Percentiles rank a stretch among this genome's conserved stretches.
Evolutionary conservation across 2,113 vertebrate species (phyloP).

Genomic region (Chionomys nivalis): DNA sequence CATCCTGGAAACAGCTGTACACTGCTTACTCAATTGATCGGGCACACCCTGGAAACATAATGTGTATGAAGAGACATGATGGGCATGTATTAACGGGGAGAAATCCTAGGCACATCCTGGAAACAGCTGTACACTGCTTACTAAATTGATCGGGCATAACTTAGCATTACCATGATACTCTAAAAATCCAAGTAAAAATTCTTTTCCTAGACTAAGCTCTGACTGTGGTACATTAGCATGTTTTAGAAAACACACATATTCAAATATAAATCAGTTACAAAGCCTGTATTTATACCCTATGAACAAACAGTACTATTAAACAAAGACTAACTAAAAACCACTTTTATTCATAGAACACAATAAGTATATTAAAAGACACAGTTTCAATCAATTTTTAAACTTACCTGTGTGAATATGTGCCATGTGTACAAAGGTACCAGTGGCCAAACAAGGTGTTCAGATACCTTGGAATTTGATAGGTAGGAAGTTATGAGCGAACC

Average conservation of each 20-base stretch:
- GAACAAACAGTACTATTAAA: neutral
- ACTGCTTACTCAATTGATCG: neutral
- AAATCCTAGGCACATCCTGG: neutral
- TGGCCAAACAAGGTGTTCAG: neutral
- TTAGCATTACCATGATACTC: neutral
- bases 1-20: neutral
- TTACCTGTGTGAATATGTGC: neutral
- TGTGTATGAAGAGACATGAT: neutral
- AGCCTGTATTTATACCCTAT: neutral
- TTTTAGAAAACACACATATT: neutral
- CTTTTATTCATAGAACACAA: neutral
- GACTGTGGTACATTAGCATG: neutral
- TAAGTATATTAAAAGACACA: neutral
- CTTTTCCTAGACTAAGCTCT: neutral
- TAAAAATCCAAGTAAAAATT: neutral
- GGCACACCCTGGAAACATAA: neutral
- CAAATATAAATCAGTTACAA: neutral
- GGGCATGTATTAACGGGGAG: fast-evolving
- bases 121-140: neutral
- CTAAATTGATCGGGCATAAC: neutral
- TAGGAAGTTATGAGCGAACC: neutral
- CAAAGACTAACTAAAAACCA: neutral
- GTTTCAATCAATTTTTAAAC: neutral
- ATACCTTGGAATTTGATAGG: neutral
- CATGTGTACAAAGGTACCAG: neutral